These are phyloP conservation scores for Diarsia mendica DNA, from an alignment of 2,888 invertebrate genomes.

Conservation along the genomic window DNA sequence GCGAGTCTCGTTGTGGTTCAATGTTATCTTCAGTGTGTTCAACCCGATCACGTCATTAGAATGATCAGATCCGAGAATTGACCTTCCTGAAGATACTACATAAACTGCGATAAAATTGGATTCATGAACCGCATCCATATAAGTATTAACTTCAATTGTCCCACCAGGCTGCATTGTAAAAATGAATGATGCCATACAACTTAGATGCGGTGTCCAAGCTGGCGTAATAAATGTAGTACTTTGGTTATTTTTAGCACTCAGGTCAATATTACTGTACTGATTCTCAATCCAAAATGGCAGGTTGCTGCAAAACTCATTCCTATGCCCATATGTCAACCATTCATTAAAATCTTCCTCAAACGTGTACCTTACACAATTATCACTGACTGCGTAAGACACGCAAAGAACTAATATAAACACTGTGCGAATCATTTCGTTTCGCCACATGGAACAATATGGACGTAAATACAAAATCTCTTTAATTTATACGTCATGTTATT, in stretches of 20 bases:
- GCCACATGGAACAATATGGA: no score
- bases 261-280: neutral
- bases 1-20: constrained; percentile 1
- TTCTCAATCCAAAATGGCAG: neutral
- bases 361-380: no score
- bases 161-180: neutral
- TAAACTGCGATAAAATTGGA: neutral
- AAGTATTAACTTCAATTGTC: neutral
- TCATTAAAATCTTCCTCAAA: no score
- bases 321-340: constrained; percentile 5
- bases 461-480: no score
- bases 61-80: no score
- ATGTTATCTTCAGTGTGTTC: constrained; percentile 25
- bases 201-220: neutral
- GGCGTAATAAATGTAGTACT: neutral
- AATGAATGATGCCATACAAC: neutral
- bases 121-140: neutral
- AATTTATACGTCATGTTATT: no score
- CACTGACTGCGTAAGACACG: no score
- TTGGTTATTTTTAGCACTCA: neutral
- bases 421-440: no score
- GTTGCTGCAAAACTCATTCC: neutral
- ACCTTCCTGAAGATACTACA: neutral
- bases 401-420: no score
- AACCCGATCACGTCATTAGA: neutral